phyloP scores from a whole-genome alignment of 2,113 vertebrate species.

The Grammatotria lemairii region DNA sequence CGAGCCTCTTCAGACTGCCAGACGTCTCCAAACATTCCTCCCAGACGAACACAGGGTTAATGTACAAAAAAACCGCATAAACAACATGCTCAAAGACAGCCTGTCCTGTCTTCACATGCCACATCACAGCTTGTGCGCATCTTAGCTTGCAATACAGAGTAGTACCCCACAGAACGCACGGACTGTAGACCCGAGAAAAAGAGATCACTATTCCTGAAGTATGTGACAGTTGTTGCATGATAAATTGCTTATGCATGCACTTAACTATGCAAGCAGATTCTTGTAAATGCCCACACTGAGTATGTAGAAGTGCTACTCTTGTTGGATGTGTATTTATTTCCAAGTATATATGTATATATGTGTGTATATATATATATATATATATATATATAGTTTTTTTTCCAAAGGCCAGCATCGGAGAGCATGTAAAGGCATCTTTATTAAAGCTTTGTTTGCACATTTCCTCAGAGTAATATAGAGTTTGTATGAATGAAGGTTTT shows the following conservation, averaged over 20 bases:
- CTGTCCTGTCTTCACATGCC: constrained; percentile 4
- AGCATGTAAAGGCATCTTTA: constrained; percentile 70
- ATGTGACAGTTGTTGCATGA: constrained; percentile 75
- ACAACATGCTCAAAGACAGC: constrained; percentile 4
- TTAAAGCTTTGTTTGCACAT: constrained; percentile 80
- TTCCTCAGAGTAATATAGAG: constrained; percentile 60
- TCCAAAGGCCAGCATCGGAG: constrained; percentile 63
- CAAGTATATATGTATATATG: constrained; percentile 37
- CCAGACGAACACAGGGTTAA: constrained; percentile 61
- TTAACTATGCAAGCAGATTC: constrained; percentile 84
- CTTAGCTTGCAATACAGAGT: constrained; percentile 20
- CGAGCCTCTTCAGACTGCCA: constrained; percentile 60
- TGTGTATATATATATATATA: background rate
- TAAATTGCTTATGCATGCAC: constrained; percentile 79
- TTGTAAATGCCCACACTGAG: constrained; percentile 62
- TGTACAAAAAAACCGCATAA: background rate
- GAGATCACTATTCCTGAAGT: constrained; percentile 26
- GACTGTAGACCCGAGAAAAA: constrained; percentile 14
- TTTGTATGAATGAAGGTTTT: constrained; percentile 58
- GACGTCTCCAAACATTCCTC: constrained; percentile 65
- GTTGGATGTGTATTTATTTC: constrained; percentile 64
- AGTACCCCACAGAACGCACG: constrained; percentile 10
- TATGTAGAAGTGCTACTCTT: constrained; percentile 62
- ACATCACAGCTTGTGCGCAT: constrained; percentile 47
- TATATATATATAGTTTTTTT: constrained; percentile 14